Base-by-base conservation (phyloP, 2,888 invertebrate genomes). In the Amphipoea oculea region DNA sequence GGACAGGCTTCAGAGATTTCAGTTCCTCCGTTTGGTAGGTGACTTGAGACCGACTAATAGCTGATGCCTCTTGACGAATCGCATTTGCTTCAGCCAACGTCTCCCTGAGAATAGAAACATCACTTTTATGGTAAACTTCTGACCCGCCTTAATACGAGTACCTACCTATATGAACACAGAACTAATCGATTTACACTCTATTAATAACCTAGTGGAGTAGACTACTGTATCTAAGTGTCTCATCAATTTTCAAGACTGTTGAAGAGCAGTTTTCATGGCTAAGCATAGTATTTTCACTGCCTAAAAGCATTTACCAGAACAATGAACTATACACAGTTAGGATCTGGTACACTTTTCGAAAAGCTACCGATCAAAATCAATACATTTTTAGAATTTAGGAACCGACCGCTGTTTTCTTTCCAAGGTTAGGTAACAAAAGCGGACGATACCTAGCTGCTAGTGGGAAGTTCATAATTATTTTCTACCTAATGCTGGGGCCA, bases 1-100 rank as follows among this genome's bases (percentile, higher is more conserved):
- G 97, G 48, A 96, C 95, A 0, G 97, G 97, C 82, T 96, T 96
- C 79, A 96, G 88, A 36, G 92, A 89, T 84, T 93, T 95, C n/a
- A 80, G 73, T 4, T 84, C 83, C 36, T 94, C 93, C 40, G 82
- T 42, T 86, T 93, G 94, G n/a, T 74, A 73, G 0, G 80, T 77
- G 12, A 84, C 91, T 73, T 87, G 92, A 17, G 94, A 93, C 11
- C 95, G 89, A 57, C 90, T 89, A 3, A 86, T 88, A 1, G 94
- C 92, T 4, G 82, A 54, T 29, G 92, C 90, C 79, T 94, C 93
- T 68, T 86, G 85, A 2, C 94, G 93, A 70, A 96, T 94, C 12
- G 91, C 93, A 6, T 92, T 84, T 0, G 93, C 78, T 85, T 96
- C 93, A 7, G 87, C 90, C 57, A 93, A 67, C 3, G 94, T 86